These are phyloP conservation scores for Dermatophagoides farinae DNA, from an alignment of 1,140 invertebrate genomes.

Conservation along the genomic window DNA sequence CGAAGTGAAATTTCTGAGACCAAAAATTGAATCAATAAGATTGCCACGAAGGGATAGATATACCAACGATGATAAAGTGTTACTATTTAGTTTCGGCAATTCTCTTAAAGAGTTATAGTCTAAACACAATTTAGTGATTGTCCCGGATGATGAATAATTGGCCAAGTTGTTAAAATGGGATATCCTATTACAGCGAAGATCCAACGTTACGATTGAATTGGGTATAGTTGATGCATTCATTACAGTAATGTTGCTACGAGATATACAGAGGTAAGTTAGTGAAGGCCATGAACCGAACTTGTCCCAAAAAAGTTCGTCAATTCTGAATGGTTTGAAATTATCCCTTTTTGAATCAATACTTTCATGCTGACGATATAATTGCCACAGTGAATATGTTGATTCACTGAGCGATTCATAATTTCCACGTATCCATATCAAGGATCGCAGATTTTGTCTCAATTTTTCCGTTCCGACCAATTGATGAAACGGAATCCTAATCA, in stretches of 20 bases:
- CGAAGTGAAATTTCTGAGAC: background rate
- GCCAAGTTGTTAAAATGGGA: constrained; percentile 1
- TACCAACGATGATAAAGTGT: background rate
- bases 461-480: background rate
- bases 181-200: constrained; percentile 5
- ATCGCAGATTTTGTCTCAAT: background rate
- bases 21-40: constrained; percentile 7
- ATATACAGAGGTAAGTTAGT: background rate
- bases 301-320: constrained; percentile 10
- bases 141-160: constrained; percentile 2
- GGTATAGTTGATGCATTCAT: constrained; percentile 10
- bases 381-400: background rate
- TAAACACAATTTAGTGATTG: constrained; percentile 5
- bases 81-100: constrained; percentile 5
- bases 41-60: constrained; percentile 2
- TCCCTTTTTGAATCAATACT: background rate
- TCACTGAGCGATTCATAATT: background rate
- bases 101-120: constrained; percentile 4
- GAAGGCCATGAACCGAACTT: constrained; percentile 8
- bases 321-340: background rate
- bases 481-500: background rate
- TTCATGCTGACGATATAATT: background rate
- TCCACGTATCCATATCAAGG: background rate
- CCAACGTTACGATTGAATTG: background rate
- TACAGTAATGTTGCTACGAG: constrained; percentile 2